These are phyloP conservation scores for Eucriotettix oculatus DNA, from an alignment of 2,888 invertebrate genomes.

Conservation along the genomic window DNA sequence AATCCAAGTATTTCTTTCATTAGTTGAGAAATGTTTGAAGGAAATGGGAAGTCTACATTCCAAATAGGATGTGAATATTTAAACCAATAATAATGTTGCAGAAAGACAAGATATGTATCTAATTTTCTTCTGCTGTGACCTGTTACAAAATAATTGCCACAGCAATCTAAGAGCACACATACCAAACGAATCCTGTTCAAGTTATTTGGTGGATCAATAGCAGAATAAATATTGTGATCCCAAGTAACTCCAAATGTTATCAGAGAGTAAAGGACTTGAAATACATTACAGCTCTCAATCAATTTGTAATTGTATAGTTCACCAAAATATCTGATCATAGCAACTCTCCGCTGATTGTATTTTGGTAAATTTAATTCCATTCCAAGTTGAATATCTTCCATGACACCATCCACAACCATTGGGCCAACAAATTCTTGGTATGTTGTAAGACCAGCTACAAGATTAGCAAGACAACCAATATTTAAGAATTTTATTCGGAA, in stretches of 20 bases:
- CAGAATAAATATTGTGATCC: conserved; percentile 46
- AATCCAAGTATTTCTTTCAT: conserved; percentile 67
- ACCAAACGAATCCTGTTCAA: conserved; percentile 77
- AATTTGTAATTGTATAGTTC: conserved; percentile 93
- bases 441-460: conserved; percentile 75
- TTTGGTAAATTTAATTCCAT: conserved; percentile 73
- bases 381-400: conserved; percentile 87
- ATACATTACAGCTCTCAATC: conserved; percentile 81
- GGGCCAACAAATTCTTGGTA: conserved; percentile 73
- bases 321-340: conserved; percentile 88
- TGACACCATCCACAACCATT: conserved; percentile 81
- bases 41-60: conserved; percentile 56
- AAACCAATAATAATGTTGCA: conserved; percentile 50
- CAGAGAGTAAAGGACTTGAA: conserved; percentile 70
- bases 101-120: conserved; percentile 81
- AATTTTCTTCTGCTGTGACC: conserved; percentile 76
- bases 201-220: conserved; percentile 74
- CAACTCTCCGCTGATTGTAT: conserved; percentile 82
- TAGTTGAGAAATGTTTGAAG: conserved; percentile 74
- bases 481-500: conserved; percentile 81
- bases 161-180: conserved; percentile 80
- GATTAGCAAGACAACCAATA: conserved; percentile 72
- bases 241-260: conserved; percentile 79
- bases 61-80: conserved; percentile 66
- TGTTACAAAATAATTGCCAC: conserved; percentile 85